These are phyloP conservation scores for Pimpla rufipes DNA, from an alignment of 2,888 invertebrate species.

Conservation along the genomic window DNA sequence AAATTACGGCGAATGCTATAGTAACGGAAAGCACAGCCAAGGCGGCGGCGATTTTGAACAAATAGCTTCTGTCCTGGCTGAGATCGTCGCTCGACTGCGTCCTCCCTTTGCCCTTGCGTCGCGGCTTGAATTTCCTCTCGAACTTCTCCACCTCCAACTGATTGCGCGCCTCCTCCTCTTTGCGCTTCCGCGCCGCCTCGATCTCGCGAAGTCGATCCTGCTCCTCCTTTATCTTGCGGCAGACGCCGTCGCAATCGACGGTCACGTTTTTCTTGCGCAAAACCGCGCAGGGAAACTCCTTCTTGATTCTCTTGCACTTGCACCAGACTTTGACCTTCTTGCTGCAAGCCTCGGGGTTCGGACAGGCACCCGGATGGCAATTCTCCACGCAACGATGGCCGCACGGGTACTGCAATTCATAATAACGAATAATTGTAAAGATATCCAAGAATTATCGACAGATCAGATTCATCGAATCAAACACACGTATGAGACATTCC, in stretches of 20 bases:
- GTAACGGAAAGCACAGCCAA: slow-evolving; percentile 42
- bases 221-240: slow-evolving; percentile 87
- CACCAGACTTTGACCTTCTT: slow-evolving; percentile 94
- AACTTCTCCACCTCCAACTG: slow-evolving; percentile 91
- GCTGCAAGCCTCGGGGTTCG: slow-evolving; percentile 89
- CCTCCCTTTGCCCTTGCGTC: slow-evolving; percentile 79
- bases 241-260: slow-evolving; percentile 89
- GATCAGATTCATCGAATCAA: too few relatives aligned
- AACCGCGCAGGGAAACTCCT: slow-evolving; percentile 87
- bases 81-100: slow-evolving; percentile 40
- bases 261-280: slow-evolving; percentile 84
- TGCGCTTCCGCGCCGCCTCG: slow-evolving; percentile 87
- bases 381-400: slow-evolving; percentile 92
- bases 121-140: slow-evolving; percentile 89
- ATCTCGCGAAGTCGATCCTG: slow-evolving; percentile 87
- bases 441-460: slow-evolving; percentile 1
- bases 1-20: slow-evolving; percentile 37
- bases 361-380: slow-evolving; percentile 92
- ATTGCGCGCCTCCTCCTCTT: slow-evolving; percentile 90
- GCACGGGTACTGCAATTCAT: slow-evolving; percentile 89
- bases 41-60: slow-evolving; percentile 24
- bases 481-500: too few relatives aligned
- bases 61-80: not conserved
- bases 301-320: slow-evolving; percentile 91
- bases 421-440: slow-evolving; percentile 29